Base-by-base conservation (phyloP, 2,797 vertebrate species). In the Oryzias sinensis region DNA sequence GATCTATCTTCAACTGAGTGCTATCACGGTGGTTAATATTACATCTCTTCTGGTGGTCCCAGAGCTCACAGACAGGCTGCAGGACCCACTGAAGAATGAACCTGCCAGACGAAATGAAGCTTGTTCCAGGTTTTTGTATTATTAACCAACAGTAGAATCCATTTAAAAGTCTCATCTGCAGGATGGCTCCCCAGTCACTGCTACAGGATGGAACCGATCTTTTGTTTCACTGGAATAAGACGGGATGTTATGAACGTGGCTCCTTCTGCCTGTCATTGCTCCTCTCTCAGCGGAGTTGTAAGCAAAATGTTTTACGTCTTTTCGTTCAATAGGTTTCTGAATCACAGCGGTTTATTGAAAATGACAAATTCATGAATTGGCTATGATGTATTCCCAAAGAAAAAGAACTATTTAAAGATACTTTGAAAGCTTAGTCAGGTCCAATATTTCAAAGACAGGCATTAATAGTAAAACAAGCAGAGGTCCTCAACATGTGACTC, bases 71-170 rank as follows among this genome's bases (percentile, higher is more conserved):
- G 43, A 18, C 3, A 15, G 5, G 4, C 53, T 15, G 56, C 54
- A 13, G 43, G 40, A 5, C 41, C 62, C 61, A 27, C 71, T 24
- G 22, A 17, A 55, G 43, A 49, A 25, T 2, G 7, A 53, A 40
- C 11, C 55, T 56, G 62, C 14, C 53, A 51, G 13, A 43, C 22
- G 4, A 58, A 50, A 44, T n/a, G 6, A 63, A 73, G 56, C 6
- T 7, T 9, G 27, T 56, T 45, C 4, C 0, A 9, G 1, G 18
- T 47, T 67, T 33, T 9, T 33, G 5, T 5, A 7, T 52, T 52
- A 55, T 61, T 61, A 64, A 55, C 47, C 56, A n/a, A 68, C n/a
- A 41, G 11, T 14, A 18, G 42, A 59, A 62, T 62, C 51, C 6
- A 68, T 73, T 59, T 59, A 59, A 27, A n/a, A 51, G 51, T 65